Evolutionary conservation across 2,888 invertebrate species (phyloP).

Genomic region (Aphelenchoides bicaudatus): DNA sequence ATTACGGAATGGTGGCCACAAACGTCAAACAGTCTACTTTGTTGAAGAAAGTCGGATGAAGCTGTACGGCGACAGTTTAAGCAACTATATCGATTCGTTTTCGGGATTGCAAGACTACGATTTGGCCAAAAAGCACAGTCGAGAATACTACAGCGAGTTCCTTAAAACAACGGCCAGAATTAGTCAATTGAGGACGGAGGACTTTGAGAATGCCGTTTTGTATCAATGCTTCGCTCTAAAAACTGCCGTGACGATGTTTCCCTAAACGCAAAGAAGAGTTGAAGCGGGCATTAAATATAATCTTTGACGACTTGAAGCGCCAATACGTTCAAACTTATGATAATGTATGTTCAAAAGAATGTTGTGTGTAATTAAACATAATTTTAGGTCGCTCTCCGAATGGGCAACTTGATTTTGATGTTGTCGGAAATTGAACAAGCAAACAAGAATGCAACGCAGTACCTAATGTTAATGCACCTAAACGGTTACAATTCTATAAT

Average conservation of each 20-base stretch:
- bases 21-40: neutral
- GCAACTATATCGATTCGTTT: neutral
- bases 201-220: slow-evolving; percentile 7
- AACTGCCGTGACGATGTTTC: slow-evolving; percentile 6
- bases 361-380: no score
- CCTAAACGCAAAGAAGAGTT: neutral
- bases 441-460: no score
- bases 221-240: slow-evolving; percentile 1
- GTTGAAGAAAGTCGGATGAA: neutral
- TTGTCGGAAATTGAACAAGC: no score
- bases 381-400: neutral
- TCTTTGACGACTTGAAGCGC: slow-evolving; percentile 4
- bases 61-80: neutral
- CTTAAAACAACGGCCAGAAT: neutral
- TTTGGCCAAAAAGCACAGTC: neutral
- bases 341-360: no score
- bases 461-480: no score
- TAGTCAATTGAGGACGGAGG: neutral
- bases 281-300: neutral
- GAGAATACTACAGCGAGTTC: neutral
- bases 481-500: no score
- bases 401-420: slow-evolving; percentile 4
- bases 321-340: neutral
- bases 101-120: neutral
- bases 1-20: slow-evolving; percentile 1